Conservation (phyloP, 1,140 invertebrate genomes). For the Meloidogyne floridensis region DNA sequence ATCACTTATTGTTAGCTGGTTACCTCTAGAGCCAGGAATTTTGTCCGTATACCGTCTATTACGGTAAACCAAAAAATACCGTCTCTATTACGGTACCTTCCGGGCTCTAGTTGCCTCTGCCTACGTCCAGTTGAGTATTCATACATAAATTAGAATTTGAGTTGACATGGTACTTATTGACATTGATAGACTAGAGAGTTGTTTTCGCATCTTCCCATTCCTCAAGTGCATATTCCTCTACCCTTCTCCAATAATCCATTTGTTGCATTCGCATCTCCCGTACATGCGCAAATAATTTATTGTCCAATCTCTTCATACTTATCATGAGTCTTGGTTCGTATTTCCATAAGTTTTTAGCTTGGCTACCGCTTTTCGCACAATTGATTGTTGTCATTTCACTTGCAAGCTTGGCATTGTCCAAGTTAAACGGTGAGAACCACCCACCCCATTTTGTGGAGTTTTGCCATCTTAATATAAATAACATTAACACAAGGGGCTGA, state of each 20-base stretch:
- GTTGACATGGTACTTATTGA: too few species aligned
- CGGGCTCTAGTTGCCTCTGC: too few species aligned
- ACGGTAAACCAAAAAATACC: too few species aligned
- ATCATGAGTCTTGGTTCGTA: neutral
- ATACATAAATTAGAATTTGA: too few species aligned
- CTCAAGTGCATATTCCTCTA: conserved; percentile 14
- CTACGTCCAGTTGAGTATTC: too few species aligned
- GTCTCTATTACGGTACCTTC: too few species aligned
- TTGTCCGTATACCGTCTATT: too few species aligned
- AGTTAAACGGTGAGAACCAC: conserved; percentile 4
- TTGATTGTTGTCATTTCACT: neutral
- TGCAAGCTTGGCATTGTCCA: conserved; percentile 4
- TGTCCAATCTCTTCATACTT: conserved; percentile 1
- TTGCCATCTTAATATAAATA: conserved; percentile 19
- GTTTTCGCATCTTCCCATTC: neutral
- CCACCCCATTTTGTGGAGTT: conserved; percentile 25
- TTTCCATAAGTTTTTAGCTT: neutral
- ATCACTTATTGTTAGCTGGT: too few species aligned
- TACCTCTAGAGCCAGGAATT: too few species aligned
- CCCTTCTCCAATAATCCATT: conserved; percentile 19
- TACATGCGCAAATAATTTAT: neutral
- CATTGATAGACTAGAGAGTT: neutral
- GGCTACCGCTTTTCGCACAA: too few species aligned
- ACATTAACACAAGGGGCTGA: too few species aligned
- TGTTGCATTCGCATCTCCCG: conserved; percentile 22